phyloP scores from a whole-genome alignment of 2,888 invertebrate species.

The Aphodius granarius region DNA sequence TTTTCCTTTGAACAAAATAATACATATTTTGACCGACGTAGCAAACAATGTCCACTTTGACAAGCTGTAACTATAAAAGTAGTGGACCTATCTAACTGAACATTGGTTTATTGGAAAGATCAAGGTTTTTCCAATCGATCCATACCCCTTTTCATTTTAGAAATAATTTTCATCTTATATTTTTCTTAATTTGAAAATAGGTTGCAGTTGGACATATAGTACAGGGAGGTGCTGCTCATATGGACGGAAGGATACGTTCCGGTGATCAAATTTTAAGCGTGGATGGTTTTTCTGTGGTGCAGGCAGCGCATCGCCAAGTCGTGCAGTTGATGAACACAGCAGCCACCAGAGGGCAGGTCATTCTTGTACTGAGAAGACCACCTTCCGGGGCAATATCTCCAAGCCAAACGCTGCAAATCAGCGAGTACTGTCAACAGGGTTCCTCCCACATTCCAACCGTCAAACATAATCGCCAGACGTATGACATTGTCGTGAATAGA shows the following conservation, averaged over 20 bases:
- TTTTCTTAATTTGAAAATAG: slow-evolving; percentile 46
- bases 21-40: too few relatives aligned
- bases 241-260: slow-evolving; percentile 86
- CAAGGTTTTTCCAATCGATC: too few relatives aligned
- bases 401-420: slow-evolving; percentile 22
- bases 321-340: slow-evolving; percentile 91
- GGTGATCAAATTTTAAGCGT: slow-evolving; percentile 96
- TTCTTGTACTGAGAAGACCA: slow-evolving; percentile 66
- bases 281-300: slow-evolving; percentile 69
- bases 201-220: slow-evolving; percentile 97
- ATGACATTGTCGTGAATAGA: slow-evolving; percentile 89
- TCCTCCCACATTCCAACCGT: slow-evolving; percentile 26
- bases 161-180: too few relatives aligned
- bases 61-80: too few relatives aligned
- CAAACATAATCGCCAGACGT: slow-evolving; percentile 58
- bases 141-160: too few relatives aligned
- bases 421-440: slow-evolving; percentile 31
- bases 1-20: too few relatives aligned
- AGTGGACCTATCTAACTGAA: too few relatives aligned
- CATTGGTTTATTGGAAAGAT: too few relatives aligned
- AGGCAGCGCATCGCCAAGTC: slow-evolving; percentile 90
- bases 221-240: slow-evolving; percentile 90
- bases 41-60: too few relatives aligned
- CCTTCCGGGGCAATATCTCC: slow-evolving; percentile 23
- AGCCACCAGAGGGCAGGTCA: slow-evolving; percentile 84